Conservation (phyloP, 2,113 vertebrate genomes). For the Coptodon bakossiorum region DNA sequence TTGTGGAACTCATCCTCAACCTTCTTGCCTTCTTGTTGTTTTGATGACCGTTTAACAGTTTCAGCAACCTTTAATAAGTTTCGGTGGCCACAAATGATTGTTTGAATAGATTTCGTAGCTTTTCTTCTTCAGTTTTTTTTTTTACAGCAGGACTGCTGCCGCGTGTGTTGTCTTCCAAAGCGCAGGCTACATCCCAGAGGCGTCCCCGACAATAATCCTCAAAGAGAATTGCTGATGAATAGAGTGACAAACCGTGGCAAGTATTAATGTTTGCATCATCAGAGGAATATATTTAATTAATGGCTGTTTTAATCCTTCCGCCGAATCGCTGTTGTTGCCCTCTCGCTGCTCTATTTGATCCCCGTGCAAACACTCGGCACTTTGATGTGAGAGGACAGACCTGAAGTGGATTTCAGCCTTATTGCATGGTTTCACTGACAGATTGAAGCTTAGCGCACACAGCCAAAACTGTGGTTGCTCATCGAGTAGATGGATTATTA, state of each 20-base stretch:
- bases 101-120: neutral
- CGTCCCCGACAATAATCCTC: constrained; percentile 58
- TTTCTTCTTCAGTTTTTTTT: neutral
- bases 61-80: neutral
- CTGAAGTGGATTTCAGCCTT: constrained; percentile 53
- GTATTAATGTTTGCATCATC: constrained; percentile 52
- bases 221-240: constrained; percentile 70
- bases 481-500: constrained; percentile 17
- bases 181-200: constrained; percentile 41
- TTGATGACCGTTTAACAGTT: neutral
- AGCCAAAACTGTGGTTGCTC: neutral
- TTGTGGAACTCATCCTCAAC: constrained; percentile 52
- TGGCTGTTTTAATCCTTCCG: constrained; percentile 55
- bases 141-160: neutral
- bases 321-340: constrained; percentile 49
- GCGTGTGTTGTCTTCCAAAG: constrained; percentile 22
- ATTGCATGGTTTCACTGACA: constrained; percentile 45
- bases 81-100: neutral
- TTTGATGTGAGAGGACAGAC: constrained; percentile 56
- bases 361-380: constrained; percentile 47
- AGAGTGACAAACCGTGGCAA: constrained; percentile 52
- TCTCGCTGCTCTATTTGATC: constrained; percentile 56
- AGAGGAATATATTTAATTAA: constrained; percentile 66
- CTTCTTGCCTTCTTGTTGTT: neutral
- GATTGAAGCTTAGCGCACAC: constrained; percentile 11